Evolutionary conservation across 1,140 invertebrate genomes (phyloP).

Genomic region (Brachionus koreanus): DNA sequence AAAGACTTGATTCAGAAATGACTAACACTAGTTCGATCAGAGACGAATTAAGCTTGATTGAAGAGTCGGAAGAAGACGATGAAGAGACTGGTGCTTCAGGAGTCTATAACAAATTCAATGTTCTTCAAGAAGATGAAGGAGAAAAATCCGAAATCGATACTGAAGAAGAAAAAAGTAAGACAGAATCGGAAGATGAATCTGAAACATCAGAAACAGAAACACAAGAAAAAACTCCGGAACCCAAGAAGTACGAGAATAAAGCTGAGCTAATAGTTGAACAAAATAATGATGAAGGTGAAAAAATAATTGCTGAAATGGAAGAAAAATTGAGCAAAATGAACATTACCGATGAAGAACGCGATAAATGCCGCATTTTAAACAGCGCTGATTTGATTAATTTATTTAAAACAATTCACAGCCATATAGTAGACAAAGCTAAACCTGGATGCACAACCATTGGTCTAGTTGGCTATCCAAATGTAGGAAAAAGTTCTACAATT

Average conservation of each 20-base stretch:
- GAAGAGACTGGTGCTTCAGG: background rate
- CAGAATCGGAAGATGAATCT: slow-evolving; percentile 44
- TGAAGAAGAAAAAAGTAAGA: slow-evolving; percentile 61
- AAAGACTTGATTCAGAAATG: slow-evolving; percentile 45
- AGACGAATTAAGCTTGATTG: background rate
- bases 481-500: slow-evolving; percentile 97
- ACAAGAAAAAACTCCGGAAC: background rate
- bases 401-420: slow-evolving; percentile 27
- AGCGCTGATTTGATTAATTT: slow-evolving; percentile 20
- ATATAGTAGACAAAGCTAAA: slow-evolving; percentile 29
- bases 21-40: background rate
- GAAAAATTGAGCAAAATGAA: slow-evolving; percentile 34
- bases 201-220: slow-evolving; percentile 26
- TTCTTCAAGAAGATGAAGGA: slow-evolving; percentile 26
- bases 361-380: slow-evolving; percentile 17
- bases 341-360: slow-evolving; percentile 4
- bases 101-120: background rate
- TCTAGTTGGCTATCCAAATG: slow-evolving; percentile 90
- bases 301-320: background rate
- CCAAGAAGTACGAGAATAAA: background rate
- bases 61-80: slow-evolving; percentile 1
- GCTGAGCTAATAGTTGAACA: background rate
- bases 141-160: background rate
- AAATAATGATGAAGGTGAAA: background rate
- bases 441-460: slow-evolving; percentile 44